phyloP scores from a whole-genome alignment of 2,888 invertebrate genomes.

The Drosophila sordidula region DNA sequence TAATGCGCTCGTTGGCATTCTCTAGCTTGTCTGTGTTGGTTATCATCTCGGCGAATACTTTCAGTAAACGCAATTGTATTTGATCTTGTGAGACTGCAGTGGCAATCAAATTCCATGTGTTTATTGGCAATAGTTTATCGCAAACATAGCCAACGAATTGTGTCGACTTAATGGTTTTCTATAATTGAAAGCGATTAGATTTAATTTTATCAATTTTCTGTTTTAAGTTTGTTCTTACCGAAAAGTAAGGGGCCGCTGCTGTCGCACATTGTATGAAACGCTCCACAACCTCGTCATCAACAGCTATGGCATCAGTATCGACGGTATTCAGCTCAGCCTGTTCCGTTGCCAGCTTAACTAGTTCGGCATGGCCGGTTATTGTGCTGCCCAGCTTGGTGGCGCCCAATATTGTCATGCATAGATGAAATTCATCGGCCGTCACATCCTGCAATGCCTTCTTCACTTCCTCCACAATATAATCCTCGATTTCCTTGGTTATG shows the following conservation, averaged over 20 bases:
- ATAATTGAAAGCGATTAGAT: slow-evolving; percentile 70
- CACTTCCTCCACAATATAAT: slow-evolving; percentile 92
- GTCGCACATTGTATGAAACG: slow-evolving; percentile 94
- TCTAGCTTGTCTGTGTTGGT: slow-evolving; percentile 91
- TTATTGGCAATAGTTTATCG: slow-evolving; percentile 92
- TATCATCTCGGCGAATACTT: slow-evolving; percentile 94
- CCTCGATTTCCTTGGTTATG: slow-evolving; percentile 93
- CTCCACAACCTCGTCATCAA: slow-evolving; percentile 90
- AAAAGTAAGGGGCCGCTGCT: slow-evolving; percentile 94
- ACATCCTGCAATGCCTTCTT: slow-evolving; percentile 95
- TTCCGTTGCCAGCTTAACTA: slow-evolving; percentile 93
- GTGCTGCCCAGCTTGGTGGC: slow-evolving; percentile 93
- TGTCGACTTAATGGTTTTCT: slow-evolving; percentile 94
- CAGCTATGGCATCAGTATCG: slow-evolving; percentile 85
- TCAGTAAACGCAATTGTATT: slow-evolving; percentile 91
- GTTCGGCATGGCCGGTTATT: slow-evolving; percentile 93
- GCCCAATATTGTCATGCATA: slow-evolving; percentile 93
- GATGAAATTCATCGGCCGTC: slow-evolving; percentile 95
- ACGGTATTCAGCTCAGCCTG: slow-evolving; percentile 93
- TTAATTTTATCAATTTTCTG: background rate
- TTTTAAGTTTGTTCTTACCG: slow-evolving; percentile 86
- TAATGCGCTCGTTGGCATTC: slow-evolving; percentile 90
- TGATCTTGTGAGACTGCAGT: slow-evolving; percentile 88
- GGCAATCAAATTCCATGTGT: slow-evolving; percentile 88
- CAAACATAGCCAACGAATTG: slow-evolving; percentile 94